phyloP scores from a whole-genome alignment of 1,140 invertebrate genomes.

The Drosophila eugracilis region DNA sequence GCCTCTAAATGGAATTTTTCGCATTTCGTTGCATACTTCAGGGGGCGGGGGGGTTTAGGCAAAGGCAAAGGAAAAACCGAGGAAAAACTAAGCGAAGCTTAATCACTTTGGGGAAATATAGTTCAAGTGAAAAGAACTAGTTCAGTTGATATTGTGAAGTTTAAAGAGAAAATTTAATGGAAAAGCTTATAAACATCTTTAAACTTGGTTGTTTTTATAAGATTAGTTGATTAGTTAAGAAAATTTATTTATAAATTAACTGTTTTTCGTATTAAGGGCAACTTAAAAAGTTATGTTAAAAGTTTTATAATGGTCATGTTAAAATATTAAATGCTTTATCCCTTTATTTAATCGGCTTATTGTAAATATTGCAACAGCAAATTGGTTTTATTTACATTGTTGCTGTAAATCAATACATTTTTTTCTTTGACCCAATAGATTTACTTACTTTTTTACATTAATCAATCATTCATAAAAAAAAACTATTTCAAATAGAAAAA shows the following conservation, averaged over 20 bases:
- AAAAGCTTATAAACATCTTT: too few species aligned
- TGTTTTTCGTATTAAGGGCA: too few species aligned
- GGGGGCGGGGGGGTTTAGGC: conserved; percentile 10
- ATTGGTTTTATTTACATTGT: not conserved
- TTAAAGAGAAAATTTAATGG: not conserved
- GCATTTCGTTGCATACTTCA: conserved; percentile 36
- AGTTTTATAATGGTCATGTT: not conserved
- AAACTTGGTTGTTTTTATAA: too few species aligned
- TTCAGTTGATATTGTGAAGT: conserved; percentile 7
- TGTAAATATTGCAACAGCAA: conserved; percentile 1
- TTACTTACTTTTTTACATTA: conserved; percentile 10
- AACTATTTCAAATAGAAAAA: conserved; percentile 4
- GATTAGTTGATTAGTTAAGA: not conserved
- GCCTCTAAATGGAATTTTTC: conserved; percentile 47
- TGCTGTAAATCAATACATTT: not conserved
- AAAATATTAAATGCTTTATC: not conserved
- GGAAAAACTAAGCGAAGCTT: conserved; percentile 30
- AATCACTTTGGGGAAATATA: conserved; percentile 24
- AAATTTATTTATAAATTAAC: too few species aligned
- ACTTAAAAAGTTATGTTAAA: too few species aligned
- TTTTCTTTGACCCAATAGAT: conserved; percentile 10
- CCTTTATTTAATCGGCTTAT: conserved; percentile 3
- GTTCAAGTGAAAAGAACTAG: conserved; percentile 44
- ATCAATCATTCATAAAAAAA: conserved; percentile 27
- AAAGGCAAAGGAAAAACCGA: conserved; percentile 29